These are phyloP conservation scores for Triplophysa rosa DNA, from an alignment of 2,113 vertebrate species.

Conservation along the genomic window DNA sequence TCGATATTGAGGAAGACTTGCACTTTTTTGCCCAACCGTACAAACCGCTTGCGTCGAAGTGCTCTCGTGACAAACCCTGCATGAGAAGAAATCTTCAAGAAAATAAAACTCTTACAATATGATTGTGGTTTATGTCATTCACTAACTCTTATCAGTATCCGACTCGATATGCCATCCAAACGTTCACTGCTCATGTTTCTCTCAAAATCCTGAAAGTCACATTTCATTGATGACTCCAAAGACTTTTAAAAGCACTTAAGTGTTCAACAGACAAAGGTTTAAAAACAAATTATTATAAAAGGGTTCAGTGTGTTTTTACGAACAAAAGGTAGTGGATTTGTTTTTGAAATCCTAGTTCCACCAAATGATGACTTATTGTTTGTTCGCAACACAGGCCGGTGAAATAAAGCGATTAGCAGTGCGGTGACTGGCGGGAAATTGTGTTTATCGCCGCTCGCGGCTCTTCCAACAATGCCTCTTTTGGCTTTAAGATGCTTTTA, in stretches of 20 bases:
- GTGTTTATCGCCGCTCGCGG: conserved; percentile 47
- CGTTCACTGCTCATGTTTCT: not conserved
- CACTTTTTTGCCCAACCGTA: too few relatives aligned
- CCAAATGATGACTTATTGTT: conserved; percentile 45
- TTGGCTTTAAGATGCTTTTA: conserved; percentile 19
- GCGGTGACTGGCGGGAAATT: conserved; percentile 51
- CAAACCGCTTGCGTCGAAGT: too few relatives aligned
- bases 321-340: conserved; percentile 24
- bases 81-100: not conserved
- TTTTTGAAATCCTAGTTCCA: conserved; percentile 22
- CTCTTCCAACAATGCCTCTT: conserved; percentile 35
- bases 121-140: not conserved
- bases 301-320: not conserved
- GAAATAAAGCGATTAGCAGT: conserved; percentile 35
- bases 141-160: not conserved
- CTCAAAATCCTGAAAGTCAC: not conserved
- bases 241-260: conserved; percentile 2
- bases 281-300: conserved; percentile 2
- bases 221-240: not conserved
- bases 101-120: not conserved
- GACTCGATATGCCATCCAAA: not conserved
- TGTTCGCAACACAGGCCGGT: not conserved
- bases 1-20: too few relatives aligned
- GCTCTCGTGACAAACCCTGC: too few relatives aligned
- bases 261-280: not conserved